These are phyloP conservation scores for Agrilus planipennis DNA, from an alignment of 1,140 invertebrate species.

Conservation along the genomic window DNA sequence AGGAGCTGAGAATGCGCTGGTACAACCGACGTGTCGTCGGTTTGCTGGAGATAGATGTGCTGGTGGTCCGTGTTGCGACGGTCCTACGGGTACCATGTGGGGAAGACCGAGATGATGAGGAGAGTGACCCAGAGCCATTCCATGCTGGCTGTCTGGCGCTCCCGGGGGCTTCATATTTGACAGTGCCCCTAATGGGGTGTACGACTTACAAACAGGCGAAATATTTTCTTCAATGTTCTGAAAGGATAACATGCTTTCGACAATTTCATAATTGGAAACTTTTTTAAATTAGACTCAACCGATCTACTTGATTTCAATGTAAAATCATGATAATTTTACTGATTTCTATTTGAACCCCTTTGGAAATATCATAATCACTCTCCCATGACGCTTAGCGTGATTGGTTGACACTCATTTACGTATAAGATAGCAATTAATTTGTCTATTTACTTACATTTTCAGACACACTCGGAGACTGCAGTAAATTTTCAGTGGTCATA, in stretches of 20 bases:
- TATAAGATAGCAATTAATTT: too few species aligned
- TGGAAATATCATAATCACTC: neutral
- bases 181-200: slow-evolving; percentile 71
- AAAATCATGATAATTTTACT: neutral
- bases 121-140: slow-evolving; percentile 27
- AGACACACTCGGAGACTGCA: slow-evolving; percentile 27
- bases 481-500: slow-evolving; percentile 48
- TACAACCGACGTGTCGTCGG: slow-evolving; percentile 39
- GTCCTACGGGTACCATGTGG: slow-evolving; percentile 17
- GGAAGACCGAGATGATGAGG: slow-evolving; percentile 14
- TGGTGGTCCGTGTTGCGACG: slow-evolving; percentile 10
- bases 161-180: slow-evolving; percentile 73
- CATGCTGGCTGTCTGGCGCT: slow-evolving; percentile 33
- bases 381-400: neutral
- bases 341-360: neutral
- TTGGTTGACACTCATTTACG: too few species aligned
- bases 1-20: slow-evolving; percentile 43
- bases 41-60: slow-evolving; percentile 20
- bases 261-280: neutral
- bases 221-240: slow-evolving; percentile 23
- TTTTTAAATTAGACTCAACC: neutral
- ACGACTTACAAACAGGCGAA: slow-evolving; percentile 45
- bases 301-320: neutral
- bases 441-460: slow-evolving; percentile 40
- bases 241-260: slow-evolving; percentile 1